Conservation (phyloP, 2,888 invertebrate species). For the Mythimna ferrago region DNA sequence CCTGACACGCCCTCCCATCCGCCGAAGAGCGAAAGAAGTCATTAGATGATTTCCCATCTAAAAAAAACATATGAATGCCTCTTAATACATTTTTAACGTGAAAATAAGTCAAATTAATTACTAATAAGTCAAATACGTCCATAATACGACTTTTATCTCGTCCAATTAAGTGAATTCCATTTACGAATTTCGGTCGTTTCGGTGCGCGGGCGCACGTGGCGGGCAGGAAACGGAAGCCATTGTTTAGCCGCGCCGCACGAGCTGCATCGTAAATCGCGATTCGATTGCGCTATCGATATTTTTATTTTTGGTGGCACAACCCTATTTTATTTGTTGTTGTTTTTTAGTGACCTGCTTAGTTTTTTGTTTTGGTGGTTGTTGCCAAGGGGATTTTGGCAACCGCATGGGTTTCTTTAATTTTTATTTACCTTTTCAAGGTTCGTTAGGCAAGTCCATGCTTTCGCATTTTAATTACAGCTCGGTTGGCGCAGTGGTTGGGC, state of each 20-base stretch:
- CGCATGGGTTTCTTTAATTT: not conserved
- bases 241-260: slow-evolving; percentile 76
- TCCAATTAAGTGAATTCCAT: slow-evolving; percentile 57
- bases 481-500: too few relatives aligned
- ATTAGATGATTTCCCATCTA: too few relatives aligned
- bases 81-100: slow-evolving; percentile 30
- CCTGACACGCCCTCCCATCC: too few relatives aligned
- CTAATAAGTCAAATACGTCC: slow-evolving; percentile 12
- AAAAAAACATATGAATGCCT: not conserved
- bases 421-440: slow-evolving; percentile 1
- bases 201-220: slow-evolving; percentile 77
- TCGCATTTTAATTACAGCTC: too few relatives aligned
- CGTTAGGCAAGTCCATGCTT: not conserved
- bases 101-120: slow-evolving; percentile 39
- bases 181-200: slow-evolving; percentile 56
- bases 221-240: slow-evolving; percentile 87
- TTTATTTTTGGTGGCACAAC: slow-evolving; percentile 53
- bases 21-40: too few relatives aligned
- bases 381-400: slow-evolving; percentile 18
- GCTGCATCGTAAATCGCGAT: slow-evolving; percentile 80
- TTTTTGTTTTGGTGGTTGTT: slow-evolving; percentile 40
- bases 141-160: slow-evolving; percentile 54
- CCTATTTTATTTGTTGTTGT: slow-evolving; percentile 32
- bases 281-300: slow-evolving; percentile 70
- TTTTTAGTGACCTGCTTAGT: slow-evolving; percentile 13